Percentiles rank a stretch among this genome's conserved stretches.
phyloP scores from a whole-genome alignment of 2,113 vertebrate genomes.

The Cryptotis parvus region DNA sequence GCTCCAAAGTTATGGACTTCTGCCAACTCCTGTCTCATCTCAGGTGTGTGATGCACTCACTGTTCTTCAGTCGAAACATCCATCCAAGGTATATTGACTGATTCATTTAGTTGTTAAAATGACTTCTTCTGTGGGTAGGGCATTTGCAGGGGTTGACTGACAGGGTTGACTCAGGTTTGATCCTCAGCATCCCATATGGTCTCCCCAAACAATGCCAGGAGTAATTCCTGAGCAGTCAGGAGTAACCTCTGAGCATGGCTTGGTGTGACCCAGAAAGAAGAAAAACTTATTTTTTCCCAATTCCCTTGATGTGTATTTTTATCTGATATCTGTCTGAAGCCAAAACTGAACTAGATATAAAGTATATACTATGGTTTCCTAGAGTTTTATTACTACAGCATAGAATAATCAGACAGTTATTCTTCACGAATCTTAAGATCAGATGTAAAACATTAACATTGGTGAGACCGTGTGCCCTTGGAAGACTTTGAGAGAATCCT shows the following conservation, averaged over 20 bases:
- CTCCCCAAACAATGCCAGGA: too few relatives aligned
- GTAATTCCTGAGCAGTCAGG: too few relatives aligned
- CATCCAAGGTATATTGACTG: not conserved
- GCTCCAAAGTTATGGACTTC: not conserved
- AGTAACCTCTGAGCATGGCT: too few relatives aligned
- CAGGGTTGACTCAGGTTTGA: too few relatives aligned
- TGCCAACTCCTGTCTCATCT: not conserved
- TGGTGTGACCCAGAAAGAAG: too few relatives aligned
- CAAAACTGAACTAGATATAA: not conserved
- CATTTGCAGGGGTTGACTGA: too few relatives aligned
- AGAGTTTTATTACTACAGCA: not conserved
- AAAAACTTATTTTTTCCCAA: too few relatives aligned
- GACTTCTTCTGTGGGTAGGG: too few relatives aligned
- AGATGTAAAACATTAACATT: slow-evolving; percentile 5
- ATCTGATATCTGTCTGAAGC: too few relatives aligned
- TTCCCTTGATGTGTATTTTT: not conserved
- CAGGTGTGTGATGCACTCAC: not conserved
- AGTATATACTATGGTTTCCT: not conserved
- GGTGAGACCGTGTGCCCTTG: not conserved
- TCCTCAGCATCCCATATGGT: too few relatives aligned
- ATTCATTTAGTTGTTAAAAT: not conserved
- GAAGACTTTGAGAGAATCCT: not conserved
- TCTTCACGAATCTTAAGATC: not conserved
- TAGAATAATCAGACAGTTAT: not conserved
- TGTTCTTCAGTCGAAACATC: not conserved